These are phyloP conservation scores for Drosophila melanica DNA, from an alignment of 1,140 invertebrate genomes.

Conservation along the genomic window DNA sequence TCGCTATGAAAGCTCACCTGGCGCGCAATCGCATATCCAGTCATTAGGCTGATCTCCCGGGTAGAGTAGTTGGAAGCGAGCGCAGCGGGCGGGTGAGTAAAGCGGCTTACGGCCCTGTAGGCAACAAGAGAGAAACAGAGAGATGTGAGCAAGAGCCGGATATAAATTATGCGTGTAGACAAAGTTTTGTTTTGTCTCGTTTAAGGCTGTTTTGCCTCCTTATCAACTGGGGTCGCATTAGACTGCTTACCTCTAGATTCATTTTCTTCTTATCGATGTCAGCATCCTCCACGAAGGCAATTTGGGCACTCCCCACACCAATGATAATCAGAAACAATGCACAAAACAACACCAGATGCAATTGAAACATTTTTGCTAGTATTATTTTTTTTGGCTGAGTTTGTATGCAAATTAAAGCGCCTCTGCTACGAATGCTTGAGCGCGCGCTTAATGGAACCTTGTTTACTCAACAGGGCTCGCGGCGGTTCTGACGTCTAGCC, in stretches of 20 bases:
- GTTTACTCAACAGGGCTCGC: neutral
- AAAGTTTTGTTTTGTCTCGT: conserved; percentile 11
- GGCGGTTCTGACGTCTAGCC: neutral
- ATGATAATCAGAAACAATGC: conserved; percentile 33
- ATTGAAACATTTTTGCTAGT: conserved; percentile 42
- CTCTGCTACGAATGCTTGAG: neutral
- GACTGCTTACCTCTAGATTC: conserved; percentile 65
- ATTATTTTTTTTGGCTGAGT: conserved; percentile 7
- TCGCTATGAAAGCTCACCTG: conserved; percentile 83
- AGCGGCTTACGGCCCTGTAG: conserved; percentile 85
- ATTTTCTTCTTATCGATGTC: conserved; percentile 75
- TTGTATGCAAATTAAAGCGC: conserved; percentile 45
- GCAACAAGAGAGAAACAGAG: conserved; percentile 22
- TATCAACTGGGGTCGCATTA: conserved; percentile 45
- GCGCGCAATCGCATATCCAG: conserved; percentile 89
- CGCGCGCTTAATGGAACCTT: neutral
- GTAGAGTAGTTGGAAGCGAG: conserved; percentile 87
- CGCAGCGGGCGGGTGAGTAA: conserved; percentile 85
- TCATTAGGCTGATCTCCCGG: conserved; percentile 86
- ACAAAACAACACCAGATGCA: conserved; percentile 41
- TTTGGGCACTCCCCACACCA: conserved; percentile 45
- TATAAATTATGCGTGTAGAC: conserved; percentile 12
- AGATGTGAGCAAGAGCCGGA: conserved; percentile 14
- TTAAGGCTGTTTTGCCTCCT: conserved; percentile 26
- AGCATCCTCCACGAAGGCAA: conserved; percentile 68